These are phyloP conservation scores for Fratercula arctica DNA, from an alignment of 2,797 vertebrate species.

Conservation along the genomic window DNA sequence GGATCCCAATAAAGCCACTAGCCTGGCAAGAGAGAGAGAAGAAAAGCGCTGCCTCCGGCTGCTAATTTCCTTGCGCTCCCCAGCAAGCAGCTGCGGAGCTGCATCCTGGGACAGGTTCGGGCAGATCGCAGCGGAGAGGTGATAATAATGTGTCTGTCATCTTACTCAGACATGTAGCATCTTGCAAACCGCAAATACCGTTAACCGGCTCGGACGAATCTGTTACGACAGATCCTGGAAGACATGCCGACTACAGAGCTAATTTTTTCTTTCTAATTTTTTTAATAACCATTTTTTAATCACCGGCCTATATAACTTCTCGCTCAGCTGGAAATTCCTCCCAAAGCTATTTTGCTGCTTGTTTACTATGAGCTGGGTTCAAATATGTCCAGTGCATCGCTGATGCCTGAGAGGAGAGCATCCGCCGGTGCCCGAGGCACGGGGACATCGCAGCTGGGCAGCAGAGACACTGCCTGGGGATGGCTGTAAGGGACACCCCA, in stretches of 20 bases:
- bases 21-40: constrained; percentile 44
- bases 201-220: constrained; percentile 87
- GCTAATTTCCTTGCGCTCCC: constrained; percentile 75
- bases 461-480: not conserved
- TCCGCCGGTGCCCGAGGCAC: fast-evolving
- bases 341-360: not conserved
- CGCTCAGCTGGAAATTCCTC: constrained; percentile 6
- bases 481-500: not conserved
- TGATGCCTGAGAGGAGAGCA: not conserved
- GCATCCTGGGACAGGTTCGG: constrained; percentile 84
- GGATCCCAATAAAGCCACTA: constrained; percentile 56
- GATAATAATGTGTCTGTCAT: constrained; percentile 98
- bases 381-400: fast-evolving
- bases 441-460: not conserved
- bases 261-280: constrained; percentile 13
- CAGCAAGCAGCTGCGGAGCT: constrained; percentile 78
- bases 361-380: not conserved
- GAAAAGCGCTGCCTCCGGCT: constrained; percentile 68
- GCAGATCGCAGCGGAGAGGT: constrained; percentile 83
- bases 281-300: constrained; percentile 52
- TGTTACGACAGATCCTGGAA: constrained; percentile 79
- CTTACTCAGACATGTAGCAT: constrained; percentile 83
- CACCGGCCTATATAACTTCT: constrained; percentile 9
- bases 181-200: constrained; percentile 91
- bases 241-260: constrained; percentile 41